Base-by-base conservation (phyloP, 2,113 vertebrate genomes). In the Syngnathoides biaculeatus region DNA sequence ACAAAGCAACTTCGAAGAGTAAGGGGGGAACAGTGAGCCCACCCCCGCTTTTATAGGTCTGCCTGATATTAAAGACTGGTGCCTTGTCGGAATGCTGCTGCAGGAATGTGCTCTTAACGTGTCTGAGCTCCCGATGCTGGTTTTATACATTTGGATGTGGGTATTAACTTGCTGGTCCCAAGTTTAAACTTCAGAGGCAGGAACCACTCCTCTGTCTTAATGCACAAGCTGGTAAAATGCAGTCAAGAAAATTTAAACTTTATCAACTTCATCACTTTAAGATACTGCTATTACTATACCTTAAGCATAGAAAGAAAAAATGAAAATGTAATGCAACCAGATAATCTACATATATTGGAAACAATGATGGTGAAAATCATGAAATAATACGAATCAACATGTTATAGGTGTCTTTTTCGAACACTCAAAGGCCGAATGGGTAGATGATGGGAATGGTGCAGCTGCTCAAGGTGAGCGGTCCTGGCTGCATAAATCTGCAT, bases 401-500 rank as follows among this genome's bases (percentile, higher is more conserved):
- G 10, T 52, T n/a, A 22, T 22, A 52, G 48, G 48, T 8, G 9
- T 10, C 48, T n/a, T 22, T 20, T 52, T 22, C 48, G 4, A n/a
- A 52, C 48, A 22, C 20, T 9, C 2, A n/a, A 11, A 72, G 65
- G 83, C 81, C 82, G 84, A 72, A 85, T 89, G 84, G 85, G 82
- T 82, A 80, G 75, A 82, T 71, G 77, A 80, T 82, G 74, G 79
- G 84, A 86, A 74, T 75, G 69, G 22, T 73, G 72, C 86, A 84
- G 80, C 86, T 90, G 86, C 80, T 85, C 84, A 86, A 90, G 86
- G 86, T 87, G 86, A 88, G 56, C 7, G 8, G 27, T 77, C 79
- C 73, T 3, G 74, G 68, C 62, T 69, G 84, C 78, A 88, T 91
- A 88, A 85, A 90, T 91, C 83, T 90, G 74, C 87, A 89, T 89